Evolutionary conservation across 2,888 invertebrate genomes (phyloP), one percentile per base, ranked within the genome.

Genomic region (Himalopsyche kuldschensis): DNA sequence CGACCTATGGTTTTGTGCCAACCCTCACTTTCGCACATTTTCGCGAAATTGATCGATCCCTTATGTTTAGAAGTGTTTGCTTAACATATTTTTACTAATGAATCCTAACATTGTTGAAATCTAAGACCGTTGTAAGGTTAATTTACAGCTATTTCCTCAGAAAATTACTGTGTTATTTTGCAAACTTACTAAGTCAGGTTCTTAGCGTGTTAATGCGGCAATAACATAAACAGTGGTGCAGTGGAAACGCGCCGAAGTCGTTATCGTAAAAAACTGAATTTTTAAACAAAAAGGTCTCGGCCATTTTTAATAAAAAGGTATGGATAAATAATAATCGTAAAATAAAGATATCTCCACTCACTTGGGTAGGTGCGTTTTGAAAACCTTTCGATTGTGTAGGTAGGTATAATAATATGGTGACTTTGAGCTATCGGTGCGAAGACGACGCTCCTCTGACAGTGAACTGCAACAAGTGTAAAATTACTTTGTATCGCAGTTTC

Each of bases 301-400:
- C 79, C 84, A 79, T 78, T 84, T 79, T 69, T 81, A 79, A 84
- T 84, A 78, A 82, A 84, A 84, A 82, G 30, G 77, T 80, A 82
- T 80, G 79, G 69, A 84, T 84, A 84, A 84, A 84, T 84, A 82
- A 84, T 84, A 84, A 82, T 82, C 82, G 31, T 84, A 84, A 84
- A 84, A 84, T 84, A 77, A 84, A 84, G 79, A 84, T 84, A 80
- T 84, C 79, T 55, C 55, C 55, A 55, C 55, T 55, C 55, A 55
- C 55, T 55, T 55, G 24, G 55, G 55, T 55, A 55, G 55, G 55
- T 55, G 55, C 55, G 55, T 55, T 55, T 55, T 55, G 20, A 55
- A 55, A 55, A 55, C 24, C 55, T 55, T 55, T 55, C 24, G 15
- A 55, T 55, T 55, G 20, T 55, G 55, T 55, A 55, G 55, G 55